These are phyloP conservation scores for Symphodus melops DNA, from an alignment of 2,113 vertebrate genomes.

Conservation along the genomic window DNA sequence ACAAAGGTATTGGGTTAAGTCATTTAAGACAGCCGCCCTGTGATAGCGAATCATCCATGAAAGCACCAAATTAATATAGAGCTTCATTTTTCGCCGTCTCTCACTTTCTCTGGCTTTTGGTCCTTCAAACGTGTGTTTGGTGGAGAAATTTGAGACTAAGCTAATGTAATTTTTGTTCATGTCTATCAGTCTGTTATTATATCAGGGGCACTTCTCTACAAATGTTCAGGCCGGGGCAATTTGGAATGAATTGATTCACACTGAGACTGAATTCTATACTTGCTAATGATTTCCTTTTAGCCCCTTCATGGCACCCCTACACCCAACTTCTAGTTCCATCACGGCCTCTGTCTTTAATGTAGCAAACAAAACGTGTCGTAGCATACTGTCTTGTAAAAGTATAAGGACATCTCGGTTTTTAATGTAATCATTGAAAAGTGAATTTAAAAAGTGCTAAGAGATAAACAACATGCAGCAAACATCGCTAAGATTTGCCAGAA, in stretches of 20 bases:
- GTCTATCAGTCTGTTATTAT: constrained; percentile 98
- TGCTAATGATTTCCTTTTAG: constrained; percentile 90
- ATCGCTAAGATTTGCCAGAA: not conserved
- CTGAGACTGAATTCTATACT: constrained; percentile 88
- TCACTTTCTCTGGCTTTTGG: constrained; percentile 78
- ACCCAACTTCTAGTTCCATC: constrained; percentile 52
- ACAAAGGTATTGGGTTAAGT: constrained; percentile 89
- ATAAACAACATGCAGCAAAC: not conserved
- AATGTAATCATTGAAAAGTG: not conserved
- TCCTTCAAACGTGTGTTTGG: constrained; percentile 91
- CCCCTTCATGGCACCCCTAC: constrained; percentile 60
- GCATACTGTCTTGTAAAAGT: no score
- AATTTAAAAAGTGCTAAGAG: no score
- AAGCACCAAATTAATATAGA: constrained; percentile 98
- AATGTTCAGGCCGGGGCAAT: constrained; percentile 96
- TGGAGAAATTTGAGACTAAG: constrained; percentile 92
- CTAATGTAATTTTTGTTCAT: constrained; percentile 96
- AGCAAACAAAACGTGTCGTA: not conserved
- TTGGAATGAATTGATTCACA: constrained; percentile 98
- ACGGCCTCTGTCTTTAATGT: constrained; percentile 56
- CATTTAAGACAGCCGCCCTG: constrained; percentile 88
- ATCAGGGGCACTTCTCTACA: constrained; percentile 97
- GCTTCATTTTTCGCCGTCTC: constrained; percentile 90
- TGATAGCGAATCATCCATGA: constrained; percentile 92
- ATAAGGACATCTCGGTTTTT: not conserved